Evolutionary conservation across 2,113 vertebrate genomes (phyloP), one percentile per base, ranked within the genome.

Genomic region (Dipodomys merriami): DNA sequence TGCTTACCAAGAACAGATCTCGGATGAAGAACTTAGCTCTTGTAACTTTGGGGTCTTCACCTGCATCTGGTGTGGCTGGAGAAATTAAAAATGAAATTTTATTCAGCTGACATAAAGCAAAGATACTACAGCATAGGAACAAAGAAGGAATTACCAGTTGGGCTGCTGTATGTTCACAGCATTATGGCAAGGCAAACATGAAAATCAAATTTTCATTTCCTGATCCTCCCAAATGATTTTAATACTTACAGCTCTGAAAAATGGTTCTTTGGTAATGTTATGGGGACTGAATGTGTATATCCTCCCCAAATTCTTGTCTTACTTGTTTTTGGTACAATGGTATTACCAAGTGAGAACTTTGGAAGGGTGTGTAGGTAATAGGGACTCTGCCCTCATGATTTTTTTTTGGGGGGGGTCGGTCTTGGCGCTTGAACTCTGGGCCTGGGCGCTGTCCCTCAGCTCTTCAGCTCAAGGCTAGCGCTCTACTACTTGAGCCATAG

Each of bases 11-110:
- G 97, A 99, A 99, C 97, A 99, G 99, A 91, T 99, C 99, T 94
- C 99, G 98, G 98, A 99, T 99, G 97, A 99, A 99, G 98, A 99
- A 99, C 97, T 99, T 99, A 83, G 99, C 99, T 98, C 99, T 99
- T 27, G 99, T 99, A 89, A 99, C 99, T 99, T 99, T 99, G 69
- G 99, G 99, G 97, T 99, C 99, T 97, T 99, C 99, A 96, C 99
- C 99, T 11, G 99, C 99, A 97, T 99, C 99, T 86, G 99, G 99
- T 97, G 98, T 99, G 97, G 99, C 99, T 99, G 94, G 93, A 87
- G 62, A 80, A 98, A 96, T 92, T 79, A 90, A 93, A 97, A 96
- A 97, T 7, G 96, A 44, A 93, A 86, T 73, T 62, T 69, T 19
- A 96, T 22, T 95, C 84, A 94, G 89, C 82, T 93, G 91, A 68